These are phyloP conservation scores for Panurus biarmicus DNA, from an alignment of 2,113 vertebrate species.

Conservation along the genomic window DNA sequence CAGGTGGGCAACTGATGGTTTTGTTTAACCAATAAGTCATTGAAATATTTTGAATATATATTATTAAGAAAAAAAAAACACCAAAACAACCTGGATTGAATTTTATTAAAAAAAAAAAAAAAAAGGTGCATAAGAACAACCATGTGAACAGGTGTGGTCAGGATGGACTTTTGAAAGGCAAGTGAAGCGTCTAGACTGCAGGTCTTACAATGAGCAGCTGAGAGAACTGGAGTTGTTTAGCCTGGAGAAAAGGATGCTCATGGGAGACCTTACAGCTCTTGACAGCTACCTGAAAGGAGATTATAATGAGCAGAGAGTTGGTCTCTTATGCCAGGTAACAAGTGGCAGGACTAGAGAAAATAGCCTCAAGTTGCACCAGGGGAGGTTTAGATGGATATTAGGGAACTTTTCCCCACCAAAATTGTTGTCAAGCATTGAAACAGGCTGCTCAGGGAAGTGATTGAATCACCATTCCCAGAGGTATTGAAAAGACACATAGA, in stretches of 20 bases:
- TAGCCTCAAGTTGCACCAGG: not conserved
- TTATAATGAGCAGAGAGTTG: not conserved
- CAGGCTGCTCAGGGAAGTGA: not conserved
- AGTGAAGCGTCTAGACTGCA: not conserved
- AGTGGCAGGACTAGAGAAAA: not conserved
- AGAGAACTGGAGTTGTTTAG: not conserved
- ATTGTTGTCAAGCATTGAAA: not conserved
- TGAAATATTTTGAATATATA: not conserved
- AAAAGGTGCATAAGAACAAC: not conserved
- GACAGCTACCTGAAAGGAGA: not conserved
- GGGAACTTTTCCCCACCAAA: not conserved
- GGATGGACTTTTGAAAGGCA: not conserved
- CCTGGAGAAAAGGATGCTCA: not conserved
- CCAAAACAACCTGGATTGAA: not conserved
- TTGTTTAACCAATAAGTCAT: not conserved
- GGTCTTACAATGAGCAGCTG: not conserved
- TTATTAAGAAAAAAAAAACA: not conserved
- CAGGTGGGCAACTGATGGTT: not conserved
- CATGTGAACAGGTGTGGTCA: not conserved
- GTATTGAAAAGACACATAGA: not conserved
- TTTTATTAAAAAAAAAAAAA: accelerated
- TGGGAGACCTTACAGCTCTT: not conserved
- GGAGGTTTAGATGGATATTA: not conserved
- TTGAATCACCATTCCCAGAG: not conserved
- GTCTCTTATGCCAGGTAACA: not conserved